Evolutionary conservation across 2,797 vertebrate species (phyloP).

Genomic region (Sparidentex hasta): DNA sequence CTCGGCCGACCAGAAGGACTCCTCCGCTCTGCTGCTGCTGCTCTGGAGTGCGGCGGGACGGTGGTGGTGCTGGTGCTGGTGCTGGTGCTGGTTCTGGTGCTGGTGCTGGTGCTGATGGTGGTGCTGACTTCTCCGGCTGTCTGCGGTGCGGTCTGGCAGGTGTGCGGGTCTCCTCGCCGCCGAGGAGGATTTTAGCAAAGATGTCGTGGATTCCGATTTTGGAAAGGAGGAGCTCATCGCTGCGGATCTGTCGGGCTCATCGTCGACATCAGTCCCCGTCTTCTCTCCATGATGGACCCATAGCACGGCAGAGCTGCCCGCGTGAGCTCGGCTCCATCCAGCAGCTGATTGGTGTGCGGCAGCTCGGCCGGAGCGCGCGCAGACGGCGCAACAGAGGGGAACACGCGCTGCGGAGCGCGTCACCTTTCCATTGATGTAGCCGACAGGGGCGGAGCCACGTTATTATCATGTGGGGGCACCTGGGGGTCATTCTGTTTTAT

Average conservation of each 20-base stretch:
- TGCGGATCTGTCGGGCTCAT: conserved; percentile 54
- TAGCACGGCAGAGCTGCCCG: conserved; percentile 46
- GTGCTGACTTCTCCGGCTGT: conserved; percentile 77
- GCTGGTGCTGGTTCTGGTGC: conserved; percentile 66
- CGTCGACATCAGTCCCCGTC: conserved; percentile 39
- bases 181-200: conserved; percentile 87
- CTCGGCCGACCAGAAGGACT: conserved; percentile 84
- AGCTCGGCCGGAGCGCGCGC: conserved; percentile 70
- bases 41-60: conserved; percentile 69
- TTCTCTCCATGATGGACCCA: conserved; percentile 47
- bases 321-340: conserved; percentile 68
- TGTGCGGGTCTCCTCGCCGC: conserved; percentile 82
- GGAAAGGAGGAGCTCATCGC: conserved; percentile 85
- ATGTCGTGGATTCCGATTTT: conserved; percentile 89
- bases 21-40: conserved; percentile 63
- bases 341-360: conserved; percentile 74
- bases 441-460: too few species aligned
- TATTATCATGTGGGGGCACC: too few species aligned
- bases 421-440: conserved; percentile 72
- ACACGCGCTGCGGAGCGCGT: conserved; percentile 67
- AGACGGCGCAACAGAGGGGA: conserved; percentile 33
- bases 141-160: conserved; percentile 65
- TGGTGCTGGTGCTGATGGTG: conserved; percentile 70
- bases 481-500: too few species aligned
- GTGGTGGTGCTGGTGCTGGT: conserved; percentile 78